Percentiles rank a stretch among this genome's conserved stretches.
Conservation (phyloP, 2,113 vertebrate genomes). For the Notiomystis cincta region DNA sequence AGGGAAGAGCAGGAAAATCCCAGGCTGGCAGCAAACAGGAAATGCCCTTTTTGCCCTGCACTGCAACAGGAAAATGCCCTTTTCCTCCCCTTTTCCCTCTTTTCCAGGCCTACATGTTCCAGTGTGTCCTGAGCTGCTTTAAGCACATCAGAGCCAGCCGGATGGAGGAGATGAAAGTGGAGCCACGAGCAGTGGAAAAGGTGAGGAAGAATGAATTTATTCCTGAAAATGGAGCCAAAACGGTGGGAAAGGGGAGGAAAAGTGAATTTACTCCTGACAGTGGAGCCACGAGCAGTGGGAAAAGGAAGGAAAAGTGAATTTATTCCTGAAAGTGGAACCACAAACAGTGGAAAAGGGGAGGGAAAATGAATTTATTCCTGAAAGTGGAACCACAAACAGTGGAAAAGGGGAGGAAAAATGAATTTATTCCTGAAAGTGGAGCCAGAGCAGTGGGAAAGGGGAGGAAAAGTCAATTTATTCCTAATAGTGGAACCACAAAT, state of each 20-base stretch:
- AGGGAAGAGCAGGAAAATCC: background rate
- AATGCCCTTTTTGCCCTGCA: background rate
- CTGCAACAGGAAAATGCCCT: background rate
- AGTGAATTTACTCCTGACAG: too few species aligned
- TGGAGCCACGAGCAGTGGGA: background rate
- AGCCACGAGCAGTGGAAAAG: background rate
- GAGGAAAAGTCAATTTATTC: background rate
- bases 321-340: too few species aligned
- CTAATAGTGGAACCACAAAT: too few species aligned
- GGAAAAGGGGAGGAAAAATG: slow-evolving; percentile 43
- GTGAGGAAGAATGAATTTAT: background rate
- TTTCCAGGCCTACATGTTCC: slow-evolving; percentile 73
- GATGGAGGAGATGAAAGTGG: background rate
- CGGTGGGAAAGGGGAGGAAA: slow-evolving; percentile 36
- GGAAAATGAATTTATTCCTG: too few species aligned
- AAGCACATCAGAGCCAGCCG: slow-evolving; percentile 46
- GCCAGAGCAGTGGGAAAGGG: slow-evolving; percentile 48
- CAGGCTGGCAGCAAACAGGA: background rate
- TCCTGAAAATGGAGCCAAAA: background rate
- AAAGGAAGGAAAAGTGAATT: slow-evolving; percentile 39
- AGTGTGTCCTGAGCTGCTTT: slow-evolving; percentile 72
- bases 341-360: too few species aligned
- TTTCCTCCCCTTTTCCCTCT: background rate
- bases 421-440: background rate
- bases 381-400: background rate